Conservation (phyloP, 2,888 invertebrate species). For the Belgica antarctica region DNA sequence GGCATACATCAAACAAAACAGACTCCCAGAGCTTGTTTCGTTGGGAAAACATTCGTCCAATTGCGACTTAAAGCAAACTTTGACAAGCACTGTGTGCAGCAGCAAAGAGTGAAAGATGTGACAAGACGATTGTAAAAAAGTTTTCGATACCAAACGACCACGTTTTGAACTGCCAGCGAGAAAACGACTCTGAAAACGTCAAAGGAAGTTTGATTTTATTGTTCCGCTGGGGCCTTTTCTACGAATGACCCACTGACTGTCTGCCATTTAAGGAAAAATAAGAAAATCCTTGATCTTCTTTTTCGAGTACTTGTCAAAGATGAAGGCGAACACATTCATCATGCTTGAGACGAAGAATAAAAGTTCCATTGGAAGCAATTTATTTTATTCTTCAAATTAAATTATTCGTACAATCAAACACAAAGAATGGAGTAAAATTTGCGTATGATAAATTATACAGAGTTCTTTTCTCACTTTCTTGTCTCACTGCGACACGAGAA, state of each 20-base stretch:
- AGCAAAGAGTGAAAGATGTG: too few species aligned
- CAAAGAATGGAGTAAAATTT: conserved; percentile 1
- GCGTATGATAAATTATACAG: conserved; percentile 8
- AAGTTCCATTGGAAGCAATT: too few species aligned
- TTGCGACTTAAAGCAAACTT: too few species aligned
- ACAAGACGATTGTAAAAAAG: too few species aligned
- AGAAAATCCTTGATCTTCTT: not conserved
- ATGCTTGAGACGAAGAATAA: conserved; percentile 5
- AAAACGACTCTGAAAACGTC: too few species aligned
- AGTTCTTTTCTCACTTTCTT: not conserved
- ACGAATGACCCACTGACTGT: too few species aligned
- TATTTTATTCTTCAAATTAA: conserved; percentile 13
- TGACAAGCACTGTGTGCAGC: too few species aligned
- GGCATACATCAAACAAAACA: too few species aligned
- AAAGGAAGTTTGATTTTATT: not conserved
- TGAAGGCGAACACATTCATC: not conserved
- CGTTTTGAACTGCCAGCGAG: too few species aligned
- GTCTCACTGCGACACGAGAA: not conserved
- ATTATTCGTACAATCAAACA: conserved; percentile 29
- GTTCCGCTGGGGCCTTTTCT: not conserved
- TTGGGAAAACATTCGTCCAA: too few species aligned
- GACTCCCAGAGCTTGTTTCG: too few species aligned
- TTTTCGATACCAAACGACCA: too few species aligned
- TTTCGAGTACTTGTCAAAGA: conserved; percentile 26
- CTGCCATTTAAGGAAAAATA: conserved; percentile 14